Evolutionary conservation across 2,113 vertebrate genomes (phyloP), one percentile per base, ranked within the genome.

Genomic region (Chelonoidis abingdonii): DNA sequence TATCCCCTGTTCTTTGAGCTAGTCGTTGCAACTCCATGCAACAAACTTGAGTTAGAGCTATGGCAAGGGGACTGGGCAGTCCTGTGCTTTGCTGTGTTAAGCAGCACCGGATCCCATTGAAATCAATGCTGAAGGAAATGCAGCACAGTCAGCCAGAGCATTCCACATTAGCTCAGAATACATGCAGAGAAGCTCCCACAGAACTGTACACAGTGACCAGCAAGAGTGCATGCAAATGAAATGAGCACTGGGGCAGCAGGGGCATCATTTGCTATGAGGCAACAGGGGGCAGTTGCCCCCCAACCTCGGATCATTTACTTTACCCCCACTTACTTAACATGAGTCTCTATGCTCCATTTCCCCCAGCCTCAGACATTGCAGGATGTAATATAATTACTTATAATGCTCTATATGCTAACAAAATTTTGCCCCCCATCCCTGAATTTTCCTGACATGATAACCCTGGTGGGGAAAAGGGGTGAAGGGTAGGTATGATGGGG

Each of bases 61-160:
- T 31, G 31, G 25, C 41, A 47, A 47, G 24, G 41, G 35, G 35
- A 22, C 6, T 44, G 22, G 11, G 38, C 75, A 94, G 52, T 6
- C 52, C 54, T 78, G 13, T 57, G 7, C 5, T 4, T 2, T 7
- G 1, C 14, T 10, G 2, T 38, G 9, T 11, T 31, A 83, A 11
- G 13, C 81, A 21, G 54, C 54, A 31, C 1, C 13, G 5, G 0
- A 0, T 5, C 56, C 2, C 11, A 16, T 0, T 47, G 69, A 80
- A 2, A 4, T 53, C 41, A 16, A 12, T 44, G 41, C 79, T 10
- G 19, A 16, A 21, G 12, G 79, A 50, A 52, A 8, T n/a, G 47
- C 41, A 78, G 41, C 16, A 17, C 49, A 27, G 31, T 35, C 47
- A 52, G 0, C 0, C 24, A n/a, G 13, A 4, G 16, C 35, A 47